Conservation (phyloP, 1,140 invertebrate genomes). For the Pomacea maculata region DNA sequence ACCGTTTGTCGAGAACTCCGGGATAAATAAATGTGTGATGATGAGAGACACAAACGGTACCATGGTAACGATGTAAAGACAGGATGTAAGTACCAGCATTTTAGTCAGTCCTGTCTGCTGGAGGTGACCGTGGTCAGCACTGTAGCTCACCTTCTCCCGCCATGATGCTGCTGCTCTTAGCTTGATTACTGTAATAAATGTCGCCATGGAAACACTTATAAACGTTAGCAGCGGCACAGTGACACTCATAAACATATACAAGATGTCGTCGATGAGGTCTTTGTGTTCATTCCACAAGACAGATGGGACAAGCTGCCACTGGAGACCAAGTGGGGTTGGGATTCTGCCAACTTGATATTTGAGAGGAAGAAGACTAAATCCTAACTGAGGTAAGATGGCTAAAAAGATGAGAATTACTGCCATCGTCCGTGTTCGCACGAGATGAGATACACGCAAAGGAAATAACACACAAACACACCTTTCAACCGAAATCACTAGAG, state of each 20-base stretch:
- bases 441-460: neutral
- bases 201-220: neutral
- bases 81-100: neutral
- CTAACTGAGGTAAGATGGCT: neutral
- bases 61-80: neutral
- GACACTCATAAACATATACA: neutral
- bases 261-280: neutral
- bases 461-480: slow-evolving; percentile 2
- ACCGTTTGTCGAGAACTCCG: too few relatives aligned
- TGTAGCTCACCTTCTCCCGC: neutral
- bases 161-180: neutral
- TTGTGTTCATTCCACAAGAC: neutral
- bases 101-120: slow-evolving; percentile 1
- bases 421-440: neutral
- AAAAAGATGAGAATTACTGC: neutral
- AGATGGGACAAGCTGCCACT: neutral
- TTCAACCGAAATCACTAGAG: neutral
- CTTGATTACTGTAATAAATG: neutral
- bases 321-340: neutral
- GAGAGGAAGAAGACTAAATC: neutral
- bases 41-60: neutral
- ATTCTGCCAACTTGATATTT: neutral
- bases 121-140: neutral
- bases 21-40: too few relatives aligned
- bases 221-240: neutral